Percentiles rank a stretch among this genome's conserved stretches.
phyloP scores from a whole-genome alignment of 2,888 invertebrate genomes.

The Lochmaea capreae region DNA sequence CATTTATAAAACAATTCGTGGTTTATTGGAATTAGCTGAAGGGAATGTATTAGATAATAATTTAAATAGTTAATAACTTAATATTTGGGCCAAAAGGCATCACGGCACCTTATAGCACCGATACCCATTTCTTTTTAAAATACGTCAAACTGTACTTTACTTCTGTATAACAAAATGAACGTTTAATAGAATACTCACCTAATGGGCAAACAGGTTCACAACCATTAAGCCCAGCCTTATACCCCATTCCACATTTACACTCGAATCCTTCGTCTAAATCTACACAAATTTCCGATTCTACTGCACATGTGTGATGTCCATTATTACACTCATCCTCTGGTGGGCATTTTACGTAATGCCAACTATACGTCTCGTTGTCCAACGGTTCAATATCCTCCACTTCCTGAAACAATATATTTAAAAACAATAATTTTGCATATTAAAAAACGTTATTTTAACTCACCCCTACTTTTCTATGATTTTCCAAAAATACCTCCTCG shows the following conservation, averaged over 20 bases:
- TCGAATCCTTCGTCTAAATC: slow-evolving; percentile 85
- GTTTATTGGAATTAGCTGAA: too few relatives aligned
- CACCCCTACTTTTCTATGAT: slow-evolving; percentile 28
- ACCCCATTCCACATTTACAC: slow-evolving; percentile 85
- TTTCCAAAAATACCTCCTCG: slow-evolving; percentile 62
- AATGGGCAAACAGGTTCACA: slow-evolving; percentile 86
- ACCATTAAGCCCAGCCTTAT: slow-evolving; percentile 69
- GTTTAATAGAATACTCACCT: slow-evolving; percentile 60
- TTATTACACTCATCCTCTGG: slow-evolving; percentile 94
- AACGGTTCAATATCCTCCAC: slow-evolving; percentile 46
- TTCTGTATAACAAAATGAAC: too few relatives aligned
- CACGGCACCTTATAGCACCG: too few relatives aligned
- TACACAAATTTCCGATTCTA: slow-evolving; percentile 87
- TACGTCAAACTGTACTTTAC: too few relatives aligned
- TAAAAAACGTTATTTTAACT: slow-evolving; percentile 20
- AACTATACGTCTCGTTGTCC: slow-evolving; percentile 72
- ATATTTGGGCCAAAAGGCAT: too few relatives aligned
- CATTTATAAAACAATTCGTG: too few relatives aligned
- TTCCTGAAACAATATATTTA: slow-evolving; percentile 41
- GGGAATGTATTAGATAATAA: too few relatives aligned
- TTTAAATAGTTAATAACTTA: too few relatives aligned
- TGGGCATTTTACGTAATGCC: slow-evolving; percentile 92
- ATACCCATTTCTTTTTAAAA: too few relatives aligned
- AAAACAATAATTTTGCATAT: slow-evolving; percentile 1
- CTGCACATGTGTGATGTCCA: slow-evolving; percentile 90